phyloP scores from a whole-genome alignment of 2,888 invertebrate genomes.

The Calameuta filiformis region DNA sequence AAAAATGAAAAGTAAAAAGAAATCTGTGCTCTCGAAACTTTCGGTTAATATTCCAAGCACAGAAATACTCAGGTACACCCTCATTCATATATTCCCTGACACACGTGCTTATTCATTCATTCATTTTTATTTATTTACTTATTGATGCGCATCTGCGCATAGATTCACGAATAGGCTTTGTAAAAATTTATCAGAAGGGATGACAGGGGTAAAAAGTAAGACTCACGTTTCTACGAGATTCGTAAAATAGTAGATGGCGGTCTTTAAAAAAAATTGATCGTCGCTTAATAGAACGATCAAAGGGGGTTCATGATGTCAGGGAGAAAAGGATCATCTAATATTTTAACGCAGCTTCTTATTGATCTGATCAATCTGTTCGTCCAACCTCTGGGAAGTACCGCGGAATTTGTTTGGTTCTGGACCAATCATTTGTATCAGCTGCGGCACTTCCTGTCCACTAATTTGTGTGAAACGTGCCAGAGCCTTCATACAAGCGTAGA shows the following conservation, averaged over 20 bases:
- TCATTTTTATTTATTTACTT: background rate
- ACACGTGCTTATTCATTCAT: background rate
- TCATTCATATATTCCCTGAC: background rate
- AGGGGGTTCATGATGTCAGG: background rate
- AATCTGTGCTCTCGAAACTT: background rate
- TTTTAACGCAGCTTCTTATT: conserved; percentile 72
- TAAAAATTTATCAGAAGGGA: background rate
- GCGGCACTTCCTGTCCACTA: conserved; percentile 85
- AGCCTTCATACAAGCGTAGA: conserved; percentile 83
- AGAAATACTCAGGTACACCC: background rate
- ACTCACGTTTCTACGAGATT: background rate
- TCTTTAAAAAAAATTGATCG: background rate
- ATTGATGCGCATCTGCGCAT: background rate
- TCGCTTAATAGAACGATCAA: background rate
- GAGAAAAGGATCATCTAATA: background rate
- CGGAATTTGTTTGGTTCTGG: conserved; percentile 86
- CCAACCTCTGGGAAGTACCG: conserved; percentile 83
- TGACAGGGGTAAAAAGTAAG: background rate
- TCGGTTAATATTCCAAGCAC: background rate
- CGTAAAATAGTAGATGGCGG: background rate
- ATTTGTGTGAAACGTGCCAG: conserved; percentile 79
- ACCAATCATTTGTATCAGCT: conserved; percentile 90
- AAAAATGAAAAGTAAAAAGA: conserved; percentile 5
- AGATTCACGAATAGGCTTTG: background rate
- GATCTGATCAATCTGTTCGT: conserved; percentile 83